Conservation (phyloP, 2,888 invertebrate species). For the Catonia carolina region DNA sequence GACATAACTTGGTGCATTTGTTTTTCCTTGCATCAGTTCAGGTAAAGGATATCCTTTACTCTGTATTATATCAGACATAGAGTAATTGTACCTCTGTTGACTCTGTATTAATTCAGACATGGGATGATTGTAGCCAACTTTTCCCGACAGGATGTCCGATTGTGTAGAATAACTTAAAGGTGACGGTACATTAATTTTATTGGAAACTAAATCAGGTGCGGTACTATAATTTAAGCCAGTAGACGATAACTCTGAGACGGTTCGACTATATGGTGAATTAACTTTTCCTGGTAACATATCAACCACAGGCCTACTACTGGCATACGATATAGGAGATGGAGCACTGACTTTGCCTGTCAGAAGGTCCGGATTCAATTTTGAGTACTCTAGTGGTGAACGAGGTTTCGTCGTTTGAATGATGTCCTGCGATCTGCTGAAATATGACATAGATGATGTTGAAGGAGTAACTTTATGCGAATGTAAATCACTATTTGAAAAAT, state of each 20-base stretch:
- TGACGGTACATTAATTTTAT: constrained; percentile 24
- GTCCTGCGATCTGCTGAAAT: constrained; percentile 20
- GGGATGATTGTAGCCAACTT: constrained; percentile 30
- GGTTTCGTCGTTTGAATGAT: constrained; percentile 2
- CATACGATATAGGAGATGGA: constrained; percentile 26
- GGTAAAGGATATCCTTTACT: constrained; percentile 29
- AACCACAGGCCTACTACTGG: constrained; percentile 27
- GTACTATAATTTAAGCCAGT: constrained; percentile 25
- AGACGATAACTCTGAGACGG: constrained; percentile 27
- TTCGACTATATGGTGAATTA: constrained; percentile 29
- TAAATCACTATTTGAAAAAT: constrained; percentile 28
- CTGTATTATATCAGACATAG: constrained; percentile 25
- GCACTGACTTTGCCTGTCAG: constrained; percentile 19
- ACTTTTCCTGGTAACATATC: constrained; percentile 31
- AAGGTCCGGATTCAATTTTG: constrained; percentile 20
- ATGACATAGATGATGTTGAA: constrained; percentile 10
- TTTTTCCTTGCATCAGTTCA: constrained; percentile 32
- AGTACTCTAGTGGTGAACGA: constrained; percentile 18
- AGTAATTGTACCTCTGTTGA: constrained; percentile 27
- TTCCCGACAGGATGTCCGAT: constrained; percentile 24
- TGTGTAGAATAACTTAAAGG: constrained; percentile 26
- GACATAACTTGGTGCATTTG: constrained; percentile 21
- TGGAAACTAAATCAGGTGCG: constrained; percentile 25
- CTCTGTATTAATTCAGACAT: constrained; percentile 29
- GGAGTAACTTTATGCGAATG: constrained; percentile 10